Conservation (phyloP, 2,888 invertebrate genomes). For the Aleiodes testaceus region DNA sequence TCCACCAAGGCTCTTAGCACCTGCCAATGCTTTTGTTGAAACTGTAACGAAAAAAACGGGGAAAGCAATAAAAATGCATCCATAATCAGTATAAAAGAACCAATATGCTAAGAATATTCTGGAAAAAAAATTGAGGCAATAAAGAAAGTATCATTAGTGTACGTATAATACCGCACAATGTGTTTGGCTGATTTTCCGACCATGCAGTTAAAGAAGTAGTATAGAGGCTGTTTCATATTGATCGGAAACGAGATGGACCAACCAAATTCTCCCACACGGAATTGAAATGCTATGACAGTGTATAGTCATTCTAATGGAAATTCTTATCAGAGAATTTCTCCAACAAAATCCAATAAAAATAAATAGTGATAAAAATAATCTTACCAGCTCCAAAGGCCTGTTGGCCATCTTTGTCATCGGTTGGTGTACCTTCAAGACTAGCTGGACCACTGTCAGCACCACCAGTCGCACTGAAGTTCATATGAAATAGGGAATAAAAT, state of each 20-base stretch:
- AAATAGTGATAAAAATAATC: constrained; percentile 56
- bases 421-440: constrained; percentile 84
- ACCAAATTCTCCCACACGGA: constrained; percentile 56
- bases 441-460: constrained; percentile 92
- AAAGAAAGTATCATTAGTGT: no score
- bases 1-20: constrained; percentile 92
- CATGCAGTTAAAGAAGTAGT: no score
- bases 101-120: no score
- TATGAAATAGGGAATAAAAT: constrained; percentile 17
- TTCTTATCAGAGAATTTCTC: no score
- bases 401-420: constrained; percentile 85
- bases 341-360: constrained; percentile 21
- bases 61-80: constrained; percentile 18
- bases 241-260: constrained; percentile 64
- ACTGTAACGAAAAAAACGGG: constrained; percentile 74
- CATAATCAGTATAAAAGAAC: background rate
- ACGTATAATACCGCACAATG: no score
- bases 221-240: constrained; percentile 66
- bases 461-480: constrained; percentile 85
- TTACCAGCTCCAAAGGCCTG: constrained; percentile 81
- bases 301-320: constrained; percentile 36
- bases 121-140: no score
- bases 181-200: no score
- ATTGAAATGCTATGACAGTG: constrained; percentile 50
- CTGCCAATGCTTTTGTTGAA: constrained; percentile 91